Conservation (phyloP, 2,797 vertebrate genomes). For the Oryzias sinensis region DNA sequence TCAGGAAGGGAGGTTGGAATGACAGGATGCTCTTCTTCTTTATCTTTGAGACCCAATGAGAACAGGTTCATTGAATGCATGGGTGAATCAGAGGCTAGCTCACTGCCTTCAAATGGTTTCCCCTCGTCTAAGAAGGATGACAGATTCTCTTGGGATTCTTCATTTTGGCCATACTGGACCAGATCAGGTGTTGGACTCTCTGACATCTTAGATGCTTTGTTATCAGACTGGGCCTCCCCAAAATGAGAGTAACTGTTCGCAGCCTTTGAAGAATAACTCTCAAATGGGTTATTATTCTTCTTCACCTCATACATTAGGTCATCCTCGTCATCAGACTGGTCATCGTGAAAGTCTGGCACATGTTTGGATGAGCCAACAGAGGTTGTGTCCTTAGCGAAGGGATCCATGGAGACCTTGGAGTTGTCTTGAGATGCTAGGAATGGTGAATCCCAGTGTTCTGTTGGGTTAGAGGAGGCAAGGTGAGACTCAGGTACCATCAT, state of each 20-base stretch:
- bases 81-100: constrained; percentile 72
- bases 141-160: constrained; percentile 78
- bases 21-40: constrained; percentile 67
- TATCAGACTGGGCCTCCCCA: constrained; percentile 63
- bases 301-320: constrained; percentile 75
- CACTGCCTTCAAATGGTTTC: constrained; percentile 80
- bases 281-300: constrained; percentile 75
- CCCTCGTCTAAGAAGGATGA: constrained; percentile 80
- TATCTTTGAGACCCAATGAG: constrained; percentile 78
- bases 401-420: constrained; percentile 72
- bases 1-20: constrained; percentile 85
- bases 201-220: constrained; percentile 72
- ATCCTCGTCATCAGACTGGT: constrained; percentile 75
- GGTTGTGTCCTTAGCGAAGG: constrained; percentile 60
- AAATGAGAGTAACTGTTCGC: constrained; percentile 71
- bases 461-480: constrained; percentile 80
- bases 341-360: constrained; percentile 55
- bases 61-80: constrained; percentile 80
- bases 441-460: constrained; percentile 72
- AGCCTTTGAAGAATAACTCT: constrained; percentile 70
- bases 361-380: constrained; percentile 57
- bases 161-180: constrained; percentile 88
- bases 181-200: constrained; percentile 94
- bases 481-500: constrained; percentile 74
- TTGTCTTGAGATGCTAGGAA: constrained; percentile 68